Conservation (phyloP, 2,113 vertebrate genomes). For the Alethe castanea region DNA sequence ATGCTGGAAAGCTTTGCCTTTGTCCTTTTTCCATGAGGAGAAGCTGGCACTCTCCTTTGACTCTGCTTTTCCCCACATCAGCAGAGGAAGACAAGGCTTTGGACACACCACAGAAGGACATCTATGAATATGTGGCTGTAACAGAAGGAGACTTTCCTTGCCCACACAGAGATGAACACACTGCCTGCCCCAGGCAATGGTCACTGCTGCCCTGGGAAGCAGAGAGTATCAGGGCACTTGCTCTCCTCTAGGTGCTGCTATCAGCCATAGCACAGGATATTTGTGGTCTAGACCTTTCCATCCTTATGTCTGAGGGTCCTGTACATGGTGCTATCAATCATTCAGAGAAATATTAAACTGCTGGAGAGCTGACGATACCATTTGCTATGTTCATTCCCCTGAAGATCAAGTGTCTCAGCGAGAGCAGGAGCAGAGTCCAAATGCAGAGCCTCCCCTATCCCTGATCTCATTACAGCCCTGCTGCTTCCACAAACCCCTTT, state of each 20-base stretch:
- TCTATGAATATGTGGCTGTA: background rate
- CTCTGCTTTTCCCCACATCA: background rate
- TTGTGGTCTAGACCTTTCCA: background rate
- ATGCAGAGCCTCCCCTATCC: background rate
- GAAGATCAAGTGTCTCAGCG: background rate
- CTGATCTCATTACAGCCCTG: background rate
- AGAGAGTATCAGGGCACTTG: background rate
- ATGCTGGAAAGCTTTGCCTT: background rate
- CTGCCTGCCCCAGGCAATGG: background rate
- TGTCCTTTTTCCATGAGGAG: background rate
- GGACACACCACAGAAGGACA: background rate
- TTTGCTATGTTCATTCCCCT: background rate
- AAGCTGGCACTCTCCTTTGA: background rate
- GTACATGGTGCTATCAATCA: background rate
- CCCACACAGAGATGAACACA: background rate
- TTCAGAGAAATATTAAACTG: slow-evolving; percentile 1
- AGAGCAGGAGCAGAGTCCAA: background rate
- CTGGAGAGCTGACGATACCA: background rate
- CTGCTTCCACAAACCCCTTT: background rate
- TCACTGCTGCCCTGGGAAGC: background rate
- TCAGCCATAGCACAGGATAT: background rate
- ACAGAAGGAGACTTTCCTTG: background rate
- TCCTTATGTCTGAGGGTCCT: background rate
- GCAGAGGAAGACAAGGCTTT: background rate
- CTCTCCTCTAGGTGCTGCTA: background rate